Evolutionary conservation across 2,888 invertebrate genomes (phyloP), one percentile per base, ranked within the genome.

Genomic region (Hirtodrosophila histrioides): DNA sequence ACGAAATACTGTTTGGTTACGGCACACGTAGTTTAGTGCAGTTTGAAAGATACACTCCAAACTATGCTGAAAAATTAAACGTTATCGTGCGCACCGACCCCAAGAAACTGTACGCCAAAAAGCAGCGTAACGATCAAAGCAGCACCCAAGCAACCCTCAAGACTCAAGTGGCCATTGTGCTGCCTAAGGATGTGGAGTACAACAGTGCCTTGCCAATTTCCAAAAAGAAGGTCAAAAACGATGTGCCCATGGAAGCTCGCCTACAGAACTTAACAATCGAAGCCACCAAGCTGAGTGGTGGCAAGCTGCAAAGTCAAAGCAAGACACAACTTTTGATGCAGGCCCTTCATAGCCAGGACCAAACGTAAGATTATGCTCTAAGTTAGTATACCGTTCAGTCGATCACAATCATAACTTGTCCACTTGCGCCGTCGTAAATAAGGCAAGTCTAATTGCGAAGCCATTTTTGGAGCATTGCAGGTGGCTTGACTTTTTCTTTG

Each of bases 321-420:
- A 93, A 97, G 84, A 95, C 96, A 2, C 95, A 96, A 69, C 92
- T 98, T 7, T 91, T 98, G 7, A 93, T 97, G 55, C 98, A 96
- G 90, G 97, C 97, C 0, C 91, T 98, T 33, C 96, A 96, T 82
- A 98, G 97, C 86, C 95, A 95, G 85, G 97, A 98, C 89, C 93
- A 93, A 68, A 93, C 91, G 94, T 94, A 73, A 84, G 91, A 8
- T 10, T 6, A 9, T n/a, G 4, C 1, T 45, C 8, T 5, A 11
- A 11, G 9, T 23, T 12, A 8, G 7, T 29, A 10, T 31, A 17
- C 0, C 17, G 17, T 17, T 17, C 17, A 17, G 17, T 17, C 17
- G 17, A 1, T 17, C 17, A 17, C 17, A 17, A 17, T 17, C 17
- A 17, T 1, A 17, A 17, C 17, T 17, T n/a, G n/a, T n/a, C n/a